Evolutionary conservation across 1,140 invertebrate genomes (phyloP).

Genomic region (Orchestia grillus): DNA sequence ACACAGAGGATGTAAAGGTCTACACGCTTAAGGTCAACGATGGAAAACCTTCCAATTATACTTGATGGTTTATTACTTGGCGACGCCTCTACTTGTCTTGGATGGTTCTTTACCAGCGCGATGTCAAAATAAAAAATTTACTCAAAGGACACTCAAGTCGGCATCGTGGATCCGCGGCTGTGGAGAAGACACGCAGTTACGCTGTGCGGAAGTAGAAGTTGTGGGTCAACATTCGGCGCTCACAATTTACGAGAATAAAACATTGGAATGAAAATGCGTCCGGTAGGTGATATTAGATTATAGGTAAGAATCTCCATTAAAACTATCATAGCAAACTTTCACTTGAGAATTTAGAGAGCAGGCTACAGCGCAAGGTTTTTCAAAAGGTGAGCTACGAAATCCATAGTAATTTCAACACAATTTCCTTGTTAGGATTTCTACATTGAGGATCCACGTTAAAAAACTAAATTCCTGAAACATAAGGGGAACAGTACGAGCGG

Average conservation of each 20-base stretch:
- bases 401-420: background rate
- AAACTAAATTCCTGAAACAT: too few relatives aligned
- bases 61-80: too few relatives aligned
- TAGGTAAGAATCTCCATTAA: background rate
- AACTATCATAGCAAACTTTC: background rate
- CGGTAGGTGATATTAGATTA: too few relatives aligned
- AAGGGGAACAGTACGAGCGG: too few relatives aligned
- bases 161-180: too few relatives aligned
- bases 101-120: background rate
- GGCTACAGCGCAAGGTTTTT: background rate
- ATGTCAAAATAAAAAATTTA: too few relatives aligned
- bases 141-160: too few relatives aligned
- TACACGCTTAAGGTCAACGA: background rate
- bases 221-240: background rate
- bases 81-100: background rate
- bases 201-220: too few relatives aligned
- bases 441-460: too few relatives aligned
- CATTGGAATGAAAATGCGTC: too few relatives aligned
- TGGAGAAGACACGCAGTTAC: too few relatives aligned
- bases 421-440: background rate
- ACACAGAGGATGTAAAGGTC: background rate
- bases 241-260: background rate
- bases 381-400: background rate
- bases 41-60: background rate
- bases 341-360: background rate